These are phyloP conservation scores for Acleris emargana DNA, from an alignment of 2,888 invertebrate genomes.

Conservation along the genomic window DNA sequence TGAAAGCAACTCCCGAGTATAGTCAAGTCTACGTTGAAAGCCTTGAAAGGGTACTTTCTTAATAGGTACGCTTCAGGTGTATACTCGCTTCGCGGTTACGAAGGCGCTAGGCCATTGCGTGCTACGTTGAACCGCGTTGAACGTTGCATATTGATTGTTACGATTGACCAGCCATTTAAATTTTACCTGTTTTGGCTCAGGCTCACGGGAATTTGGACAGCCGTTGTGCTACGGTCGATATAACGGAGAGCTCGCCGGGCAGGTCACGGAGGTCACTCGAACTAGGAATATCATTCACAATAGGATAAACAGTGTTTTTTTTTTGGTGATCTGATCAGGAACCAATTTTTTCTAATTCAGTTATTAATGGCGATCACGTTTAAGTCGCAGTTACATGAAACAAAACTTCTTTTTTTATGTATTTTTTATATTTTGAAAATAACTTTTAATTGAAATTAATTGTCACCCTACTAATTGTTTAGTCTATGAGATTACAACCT, in stretches of 20 bases:
- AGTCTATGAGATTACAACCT: no score
- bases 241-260: conserved; percentile 44
- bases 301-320: no score
- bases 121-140: conserved; percentile 20
- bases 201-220: conserved; percentile 41
- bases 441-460: no score
- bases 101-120: conserved; percentile 38
- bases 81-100: background rate
- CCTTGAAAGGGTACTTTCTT: background rate
- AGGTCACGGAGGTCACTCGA: conserved; percentile 4
- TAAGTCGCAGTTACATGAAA: no score
- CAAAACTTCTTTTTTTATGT: no score
- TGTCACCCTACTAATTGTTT: no score
- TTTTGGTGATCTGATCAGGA: no score
- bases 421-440: no score
- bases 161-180: conserved; percentile 62
- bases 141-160: conserved; percentile 50
- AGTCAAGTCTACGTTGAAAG: no score
- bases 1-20: no score
- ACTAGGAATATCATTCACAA: background rate
- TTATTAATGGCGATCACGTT: no score
- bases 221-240: conserved; percentile 43
- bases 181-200: conserved; percentile 50
- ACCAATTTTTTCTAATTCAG: no score
- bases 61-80: background rate